phyloP scores from a whole-genome alignment of 2,888 invertebrate genomes.

The Horisme vitalbata region DNA sequence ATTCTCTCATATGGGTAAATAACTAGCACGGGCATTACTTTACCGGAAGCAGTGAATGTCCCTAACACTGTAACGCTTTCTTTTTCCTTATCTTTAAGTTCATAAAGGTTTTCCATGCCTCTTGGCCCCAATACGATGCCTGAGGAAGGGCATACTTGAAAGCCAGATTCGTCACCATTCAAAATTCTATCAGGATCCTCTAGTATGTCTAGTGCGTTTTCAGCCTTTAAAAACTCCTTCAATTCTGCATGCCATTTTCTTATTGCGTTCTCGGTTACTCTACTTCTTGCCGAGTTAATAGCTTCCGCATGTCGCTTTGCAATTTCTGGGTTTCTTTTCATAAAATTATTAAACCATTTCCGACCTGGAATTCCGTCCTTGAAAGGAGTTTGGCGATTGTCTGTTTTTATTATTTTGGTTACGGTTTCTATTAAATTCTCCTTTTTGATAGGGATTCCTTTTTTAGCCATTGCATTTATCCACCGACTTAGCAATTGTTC shows the following conservation, averaged over 20 bases:
- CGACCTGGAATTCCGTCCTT: not conserved
- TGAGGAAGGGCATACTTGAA: not conserved
- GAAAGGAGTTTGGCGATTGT: too few relatives aligned
- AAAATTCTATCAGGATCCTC: not conserved
- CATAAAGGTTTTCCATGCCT: too few relatives aligned
- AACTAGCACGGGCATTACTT: slow-evolving; percentile 32
- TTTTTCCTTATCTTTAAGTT: slow-evolving; percentile 2
- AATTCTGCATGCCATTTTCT: not conserved
- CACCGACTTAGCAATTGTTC: too few relatives aligned
- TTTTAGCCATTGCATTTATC: too few relatives aligned
- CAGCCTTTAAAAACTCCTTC: not conserved
- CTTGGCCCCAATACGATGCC: not conserved
- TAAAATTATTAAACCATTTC: not conserved
- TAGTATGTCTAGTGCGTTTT: not conserved
- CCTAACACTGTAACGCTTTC: slow-evolving; percentile 1
- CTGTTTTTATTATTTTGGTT: too few relatives aligned
- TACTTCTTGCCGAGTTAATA: not conserved
- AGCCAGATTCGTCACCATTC: not conserved
- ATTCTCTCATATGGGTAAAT: slow-evolving; percentile 37
- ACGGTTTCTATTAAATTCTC: too few relatives aligned
- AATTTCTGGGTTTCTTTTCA: not conserved
- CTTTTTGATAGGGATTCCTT: too few relatives aligned
- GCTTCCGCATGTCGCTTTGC: not conserved
- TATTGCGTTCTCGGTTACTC: not conserved
- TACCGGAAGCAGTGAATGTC: slow-evolving; percentile 24